Conservation (phyloP, 1,140 invertebrate genomes). For the Drosophila parabipectinata region DNA sequence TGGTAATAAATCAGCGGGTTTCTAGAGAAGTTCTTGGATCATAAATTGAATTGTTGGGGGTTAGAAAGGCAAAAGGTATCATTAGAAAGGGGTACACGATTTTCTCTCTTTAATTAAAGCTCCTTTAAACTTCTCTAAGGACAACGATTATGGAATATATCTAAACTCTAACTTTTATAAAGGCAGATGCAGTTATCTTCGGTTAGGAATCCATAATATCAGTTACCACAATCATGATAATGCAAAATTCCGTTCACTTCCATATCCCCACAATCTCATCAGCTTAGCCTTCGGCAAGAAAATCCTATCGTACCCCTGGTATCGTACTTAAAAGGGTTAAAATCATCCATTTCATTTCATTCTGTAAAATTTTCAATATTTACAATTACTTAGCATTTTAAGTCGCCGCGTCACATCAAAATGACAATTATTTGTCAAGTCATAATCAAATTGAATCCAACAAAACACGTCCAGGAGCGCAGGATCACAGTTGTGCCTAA, state of each 20-base stretch:
- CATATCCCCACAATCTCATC: slow-evolving; percentile 23
- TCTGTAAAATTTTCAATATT: slow-evolving; percentile 72
- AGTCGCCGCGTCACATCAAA: slow-evolving; percentile 76
- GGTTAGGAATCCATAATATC: slow-evolving; percentile 4
- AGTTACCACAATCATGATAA: slow-evolving; percentile 15
- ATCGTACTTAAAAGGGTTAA: slow-evolving; percentile 50
- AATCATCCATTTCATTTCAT: slow-evolving; percentile 1
- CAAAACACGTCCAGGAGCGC: slow-evolving; percentile 25
- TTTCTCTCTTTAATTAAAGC: no score
- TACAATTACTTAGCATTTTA: slow-evolving; percentile 81
- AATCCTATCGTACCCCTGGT: neutral
- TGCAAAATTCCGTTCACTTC: neutral
- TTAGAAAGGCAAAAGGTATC: neutral
- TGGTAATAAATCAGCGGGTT: slow-evolving; percentile 57
- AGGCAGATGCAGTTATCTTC: slow-evolving; percentile 4
- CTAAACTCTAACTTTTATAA: neutral
- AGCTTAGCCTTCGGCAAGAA: slow-evolving; percentile 1
- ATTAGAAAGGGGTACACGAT: no score
- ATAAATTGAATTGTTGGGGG: neutral
- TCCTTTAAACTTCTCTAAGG: no score
- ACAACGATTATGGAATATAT: no score
- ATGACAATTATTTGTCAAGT: slow-evolving; percentile 83
- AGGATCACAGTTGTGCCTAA: slow-evolving; percentile 76
- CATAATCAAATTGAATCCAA: slow-evolving; percentile 76
- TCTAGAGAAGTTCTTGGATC: neutral